Evolutionary conservation across 2,797 vertebrate genomes (phyloP), one percentile per base, ranked within the genome.

Genomic region (Loriculus beryllinus): DNA sequence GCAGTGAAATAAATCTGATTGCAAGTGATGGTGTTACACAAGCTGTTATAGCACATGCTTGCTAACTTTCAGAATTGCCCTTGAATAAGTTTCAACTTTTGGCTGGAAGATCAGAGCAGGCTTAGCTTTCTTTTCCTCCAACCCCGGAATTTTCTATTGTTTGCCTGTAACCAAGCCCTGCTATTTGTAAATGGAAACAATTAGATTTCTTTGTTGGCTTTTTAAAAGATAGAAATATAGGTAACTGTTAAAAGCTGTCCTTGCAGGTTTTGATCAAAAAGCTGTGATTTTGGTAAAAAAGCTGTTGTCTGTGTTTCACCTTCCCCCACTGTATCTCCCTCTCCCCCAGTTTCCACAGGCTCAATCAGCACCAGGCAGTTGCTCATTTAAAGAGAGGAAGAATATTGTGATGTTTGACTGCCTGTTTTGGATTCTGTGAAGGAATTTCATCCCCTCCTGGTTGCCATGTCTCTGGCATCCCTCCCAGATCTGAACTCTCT

Each of bases 361-460:
- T 75, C 87, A 56, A n/a, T 57, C 65, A 82, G 71, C 68, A 71
- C n/a, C 29, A 16, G 52, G 60, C 60, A 71, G 56, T 49, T 60
- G 21, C 62, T 94, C 72, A 77, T 29, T 92, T 94, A 52, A 90
- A 74, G 57, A 42, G 54, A 93, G 37, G 77, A 79, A 92, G 90
- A 86, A 57, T 71, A 80, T 68, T 2, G 16, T 96, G 93, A 86
- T 23, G 63, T 91, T 90, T 94, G 59, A 39, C 48, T 91, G 88
- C 85, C 88, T 95, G 72, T 83, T 96, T 94, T 83, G 86, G 86
- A 95, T 96, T 96, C 95, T 86, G 92, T 92, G 90, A 83, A 96
- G 95, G 96, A 96, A 95, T 96, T 96, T 95, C 93, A 93, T 64
- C 65, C 80, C 57, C 77, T 93, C 70, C 49, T 21, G 25, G 69